A percentile compares a stretch with the other conserved stretches of the same genome.
phyloP scores from a whole-genome alignment of 2,113 vertebrate species.

The Chaetorhynchus papuensis region DNA sequence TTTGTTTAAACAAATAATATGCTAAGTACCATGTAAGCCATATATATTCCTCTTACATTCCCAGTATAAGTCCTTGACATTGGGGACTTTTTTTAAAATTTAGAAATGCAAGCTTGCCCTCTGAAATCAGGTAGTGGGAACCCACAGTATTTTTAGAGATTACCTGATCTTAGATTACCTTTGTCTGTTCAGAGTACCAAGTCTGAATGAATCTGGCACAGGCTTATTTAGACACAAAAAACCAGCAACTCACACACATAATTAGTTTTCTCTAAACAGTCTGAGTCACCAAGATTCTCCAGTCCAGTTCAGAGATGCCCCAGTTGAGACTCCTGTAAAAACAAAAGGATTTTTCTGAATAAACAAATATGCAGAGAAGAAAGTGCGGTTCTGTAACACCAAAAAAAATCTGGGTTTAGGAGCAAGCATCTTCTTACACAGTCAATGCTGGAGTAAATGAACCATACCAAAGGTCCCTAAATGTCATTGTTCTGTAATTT shows the following conservation, averaged over 20 bases:
- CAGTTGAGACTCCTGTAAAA: neutral
- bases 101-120: neutral
- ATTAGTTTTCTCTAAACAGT: neutral
- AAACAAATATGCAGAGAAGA: neutral
- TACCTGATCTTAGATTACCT: neutral
- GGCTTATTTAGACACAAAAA: rapidly evolving
- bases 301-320: neutral
- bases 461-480: neutral
- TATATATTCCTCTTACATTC: neutral
- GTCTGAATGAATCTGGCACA: neutral
- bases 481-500: neutral
- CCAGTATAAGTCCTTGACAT: neutral
- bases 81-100: neutral
- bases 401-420: neutral
- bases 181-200: neutral
- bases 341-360: neutral
- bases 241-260: rapidly evolving
- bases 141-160: neutral
- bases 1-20: neutral
- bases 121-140: neutral
- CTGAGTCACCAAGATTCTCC: neutral
- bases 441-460: neutral
- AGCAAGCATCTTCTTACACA: neutral
- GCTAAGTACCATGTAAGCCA: neutral
- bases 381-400: neutral